A percentile compares a stretch with the other conserved stretches of the same genome.
These are phyloP conservation scores for Meiosimyza platycephala DNA, from an alignment of 2,888 invertebrate genomes.

Conservation along the genomic window DNA sequence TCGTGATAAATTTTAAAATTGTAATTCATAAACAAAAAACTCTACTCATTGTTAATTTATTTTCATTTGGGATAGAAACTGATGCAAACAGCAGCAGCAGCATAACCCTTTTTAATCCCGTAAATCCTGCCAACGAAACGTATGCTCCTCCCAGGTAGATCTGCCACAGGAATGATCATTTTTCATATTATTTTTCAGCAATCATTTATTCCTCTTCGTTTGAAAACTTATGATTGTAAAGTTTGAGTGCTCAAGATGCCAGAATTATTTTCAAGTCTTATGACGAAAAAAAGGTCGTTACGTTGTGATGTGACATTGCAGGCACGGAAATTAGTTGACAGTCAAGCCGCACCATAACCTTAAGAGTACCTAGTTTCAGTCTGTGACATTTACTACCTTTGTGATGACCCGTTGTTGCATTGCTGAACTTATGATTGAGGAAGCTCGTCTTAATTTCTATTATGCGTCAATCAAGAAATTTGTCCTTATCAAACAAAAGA, in stretches of 20 bases:
- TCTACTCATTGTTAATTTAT: constrained; percentile 36
- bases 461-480: constrained; percentile 33
- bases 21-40: constrained; percentile 35
- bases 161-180: constrained; percentile 55
- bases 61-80: constrained; percentile 21
- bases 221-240: neutral
- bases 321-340: constrained; percentile 22
- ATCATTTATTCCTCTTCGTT: neutral
- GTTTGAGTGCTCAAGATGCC: constrained; percentile 13
- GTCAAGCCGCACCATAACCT: constrained; percentile 29
- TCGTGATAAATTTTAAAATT: constrained; percentile 29
- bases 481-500: constrained; percentile 7
- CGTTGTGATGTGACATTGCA: constrained; percentile 17
- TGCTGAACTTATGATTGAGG: constrained; percentile 10
- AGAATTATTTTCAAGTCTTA: constrained; percentile 19
- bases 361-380: neutral
- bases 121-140: constrained; percentile 24
- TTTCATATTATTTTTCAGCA: constrained; percentile 50
- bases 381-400: constrained; percentile 30
- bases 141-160: constrained; percentile 35
- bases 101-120: constrained; percentile 33
- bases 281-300: constrained; percentile 22
- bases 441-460: constrained; percentile 27
- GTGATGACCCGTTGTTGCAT: constrained; percentile 22
- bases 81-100: constrained; percentile 17